Percentiles rank a stretch among this genome's conserved stretches.
These are phyloP conservation scores for Lamproptera curius DNA, from an alignment of 2,888 invertebrate genomes.

Conservation along the genomic window DNA sequence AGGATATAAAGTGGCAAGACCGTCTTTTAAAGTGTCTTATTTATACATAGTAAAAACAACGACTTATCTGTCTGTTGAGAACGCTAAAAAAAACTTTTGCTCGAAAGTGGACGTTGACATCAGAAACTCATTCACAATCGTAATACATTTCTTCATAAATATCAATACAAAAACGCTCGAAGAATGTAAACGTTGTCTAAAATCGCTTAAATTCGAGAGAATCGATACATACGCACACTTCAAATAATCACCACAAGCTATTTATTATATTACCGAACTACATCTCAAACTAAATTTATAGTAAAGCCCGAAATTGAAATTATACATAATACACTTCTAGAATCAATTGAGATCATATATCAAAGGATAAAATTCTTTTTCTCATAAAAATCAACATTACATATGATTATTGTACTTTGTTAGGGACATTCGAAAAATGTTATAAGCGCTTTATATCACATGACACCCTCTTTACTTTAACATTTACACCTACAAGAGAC, in stretches of 20 bases:
- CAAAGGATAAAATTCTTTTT: conserved; percentile 59
- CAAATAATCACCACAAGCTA: conserved; percentile 20
- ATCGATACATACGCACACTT: conserved; percentile 38
- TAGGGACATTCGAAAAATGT: conserved; percentile 69
- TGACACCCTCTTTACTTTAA: conserved; percentile 21
- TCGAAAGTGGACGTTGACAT: conserved; percentile 6
- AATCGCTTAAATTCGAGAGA: conserved; percentile 67
- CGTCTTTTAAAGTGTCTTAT: not conserved
- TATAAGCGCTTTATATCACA: conserved; percentile 42
- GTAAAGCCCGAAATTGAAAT: conserved; percentile 42
- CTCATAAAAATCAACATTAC: conserved; percentile 57
- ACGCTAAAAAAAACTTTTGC: conserved; percentile 14
- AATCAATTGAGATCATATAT: conserved; percentile 63
- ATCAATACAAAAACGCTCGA: conserved; percentile 31
- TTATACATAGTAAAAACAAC: not conserved
- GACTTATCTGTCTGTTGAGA: not conserved
- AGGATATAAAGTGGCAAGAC: too few species aligned
- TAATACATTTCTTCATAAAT: too few species aligned
- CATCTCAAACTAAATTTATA: conserved; percentile 38
- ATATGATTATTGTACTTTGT: conserved; percentile 63
- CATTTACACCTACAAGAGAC: conserved; percentile 35
- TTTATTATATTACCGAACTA: conserved; percentile 25
- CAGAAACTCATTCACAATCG: conserved; percentile 18
- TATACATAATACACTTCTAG: conserved; percentile 45
- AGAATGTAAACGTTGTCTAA: conserved; percentile 61